phyloP scores from a whole-genome alignment of 2,797 vertebrate genomes.

The Poeciliopsis presidionis region DNA sequence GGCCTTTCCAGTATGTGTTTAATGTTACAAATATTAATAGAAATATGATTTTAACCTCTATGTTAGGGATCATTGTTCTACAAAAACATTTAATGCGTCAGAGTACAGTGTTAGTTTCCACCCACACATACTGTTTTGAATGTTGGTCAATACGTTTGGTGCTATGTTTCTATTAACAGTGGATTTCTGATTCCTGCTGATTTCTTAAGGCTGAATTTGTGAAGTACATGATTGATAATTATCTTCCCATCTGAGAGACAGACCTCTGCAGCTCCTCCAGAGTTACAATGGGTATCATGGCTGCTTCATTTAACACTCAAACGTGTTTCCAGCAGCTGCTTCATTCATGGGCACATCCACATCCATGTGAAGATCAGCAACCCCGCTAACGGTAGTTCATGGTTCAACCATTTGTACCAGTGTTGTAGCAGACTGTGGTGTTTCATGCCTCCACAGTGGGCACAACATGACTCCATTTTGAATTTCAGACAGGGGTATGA shows the following conservation, averaged over 20 bases:
- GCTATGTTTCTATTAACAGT: background rate
- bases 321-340: conserved; percentile 13
- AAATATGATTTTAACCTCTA: background rate
- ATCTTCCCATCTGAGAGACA: background rate
- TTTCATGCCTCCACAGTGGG: background rate
- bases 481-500: conserved; percentile 27
- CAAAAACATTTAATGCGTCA: too few species aligned
- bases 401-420: background rate
- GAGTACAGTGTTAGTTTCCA: background rate
- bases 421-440: conserved; percentile 5
- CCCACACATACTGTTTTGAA: background rate
- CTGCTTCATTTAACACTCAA: conserved; percentile 52
- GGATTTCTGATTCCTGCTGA: background rate
- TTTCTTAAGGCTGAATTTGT: background rate
- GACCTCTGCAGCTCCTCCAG: background rate
- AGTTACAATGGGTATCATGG: background rate
- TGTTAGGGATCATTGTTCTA: background rate
- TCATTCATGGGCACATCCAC: background rate
- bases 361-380: conserved; percentile 1
- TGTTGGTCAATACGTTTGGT: background rate
- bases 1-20: background rate
- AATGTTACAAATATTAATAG: background rate
- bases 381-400: background rate
- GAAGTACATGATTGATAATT: background rate
- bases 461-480: conserved; percentile 53